Percentiles rank a stretch among this genome's conserved stretches.
Evolutionary conservation across 2,888 invertebrate genomes (phyloP).

Genomic region (Aleiodes testaceus): DNA sequence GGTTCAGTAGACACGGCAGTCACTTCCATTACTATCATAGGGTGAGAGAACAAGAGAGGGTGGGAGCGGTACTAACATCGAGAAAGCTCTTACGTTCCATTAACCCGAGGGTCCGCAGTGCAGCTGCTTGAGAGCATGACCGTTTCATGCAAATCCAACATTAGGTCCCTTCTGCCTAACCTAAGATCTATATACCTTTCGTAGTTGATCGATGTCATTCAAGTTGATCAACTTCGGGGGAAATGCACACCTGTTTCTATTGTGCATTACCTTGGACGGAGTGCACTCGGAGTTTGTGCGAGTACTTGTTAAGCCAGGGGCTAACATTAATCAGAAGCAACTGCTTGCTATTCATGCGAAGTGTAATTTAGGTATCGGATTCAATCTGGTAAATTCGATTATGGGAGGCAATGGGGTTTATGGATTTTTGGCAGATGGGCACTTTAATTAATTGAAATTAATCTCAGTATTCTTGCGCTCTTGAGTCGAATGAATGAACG

Average conservation of each 20-base stretch:
- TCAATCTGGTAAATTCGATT: too few relatives aligned
- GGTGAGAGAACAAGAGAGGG: conserved; percentile 15
- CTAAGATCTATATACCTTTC: conserved; percentile 21
- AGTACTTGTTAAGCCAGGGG: conserved; percentile 9
- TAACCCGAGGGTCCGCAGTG: conserved; percentile 48
- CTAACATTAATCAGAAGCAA: conserved; percentile 7
- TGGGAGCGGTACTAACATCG: conserved; percentile 36
- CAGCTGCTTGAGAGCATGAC: conserved; percentile 40
- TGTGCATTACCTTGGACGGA: conserved; percentile 21
- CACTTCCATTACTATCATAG: conserved; percentile 49
- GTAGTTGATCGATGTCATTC: conserved; percentile 22
- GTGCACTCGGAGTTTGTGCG: not conserved
- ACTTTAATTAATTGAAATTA: too few relatives aligned
- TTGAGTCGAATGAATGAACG: too few relatives aligned
- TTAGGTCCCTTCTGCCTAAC: not conserved
- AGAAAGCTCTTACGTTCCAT: conserved; percentile 58
- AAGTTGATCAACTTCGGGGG: conserved; percentile 4
- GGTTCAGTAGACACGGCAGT: conserved; percentile 39
- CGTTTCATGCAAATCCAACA: conserved; percentile 38
- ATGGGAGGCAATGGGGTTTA: too few relatives aligned
- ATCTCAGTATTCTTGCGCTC: too few relatives aligned
- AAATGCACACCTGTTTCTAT: conserved; percentile 24
- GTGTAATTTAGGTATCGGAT: too few relatives aligned
- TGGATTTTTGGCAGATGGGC: too few relatives aligned
- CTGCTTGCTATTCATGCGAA: too few relatives aligned